Base-by-base conservation (phyloP, 1,140 invertebrate genomes). In the Cotesia chilonis region DNA sequence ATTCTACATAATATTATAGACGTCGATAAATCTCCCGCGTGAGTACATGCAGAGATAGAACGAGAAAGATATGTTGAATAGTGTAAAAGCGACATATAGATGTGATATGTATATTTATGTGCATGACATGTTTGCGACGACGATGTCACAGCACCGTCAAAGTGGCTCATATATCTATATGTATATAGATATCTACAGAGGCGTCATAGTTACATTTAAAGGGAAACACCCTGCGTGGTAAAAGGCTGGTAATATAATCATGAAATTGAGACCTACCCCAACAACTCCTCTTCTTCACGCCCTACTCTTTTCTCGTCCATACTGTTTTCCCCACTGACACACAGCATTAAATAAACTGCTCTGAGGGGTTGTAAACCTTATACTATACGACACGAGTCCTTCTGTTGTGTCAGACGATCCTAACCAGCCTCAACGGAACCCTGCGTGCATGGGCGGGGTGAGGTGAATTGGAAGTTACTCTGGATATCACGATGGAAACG, bases 311-410 rank as follows among this genome's bases (percentile, higher is more conserved):
- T 65, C 38, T 20, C 68, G 35, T 37, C 61, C 68, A 17, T 10
- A 7, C 41, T 47, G 41, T 47, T 70, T 59, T 64, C 59, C 54
- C 66, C 61, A 75, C 70, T 69, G 74, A 75, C 74, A 73, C 55
- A 68, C 69, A 70, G 52, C 10, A 47, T 47, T 47, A 47, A 47
- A 47, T 47, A 47, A 9, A 47, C 41, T 51, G 75, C 70, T 76
- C 82, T 17, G 57, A 63, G 59, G 82, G 81, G 81, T 83, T 78
- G 81, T 83, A 80, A 84, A 80, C 76, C 72, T 78, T 60, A 28
- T 28, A 28, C 28, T 28, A 28, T 28, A 28, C 28, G 28, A 28
- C 28, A 28, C 28, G 28, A 12, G 47, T 52, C 63, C 68, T 67
- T 41, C 20, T 47, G 17, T 54, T 4, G 41, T 20, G 47, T 47